Conservation (phyloP, 1,140 invertebrate genomes). For the Drosophila elegans region DNA sequence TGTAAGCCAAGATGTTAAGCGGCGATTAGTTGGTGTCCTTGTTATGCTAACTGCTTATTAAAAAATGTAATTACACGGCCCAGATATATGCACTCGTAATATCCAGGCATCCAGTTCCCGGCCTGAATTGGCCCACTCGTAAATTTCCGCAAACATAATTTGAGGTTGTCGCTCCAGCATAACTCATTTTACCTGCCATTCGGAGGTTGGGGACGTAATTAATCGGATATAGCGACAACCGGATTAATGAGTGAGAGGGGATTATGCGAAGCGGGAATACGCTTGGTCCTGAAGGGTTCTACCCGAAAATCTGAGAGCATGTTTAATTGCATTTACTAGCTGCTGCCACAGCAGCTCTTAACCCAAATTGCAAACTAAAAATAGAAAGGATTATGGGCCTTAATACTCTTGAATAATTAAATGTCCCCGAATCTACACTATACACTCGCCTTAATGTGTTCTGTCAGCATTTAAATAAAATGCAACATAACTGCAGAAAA, state of each 20-base stretch:
- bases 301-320: constrained; percentile 1
- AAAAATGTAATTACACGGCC: constrained; percentile 68
- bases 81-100: background rate
- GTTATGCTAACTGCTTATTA: constrained; percentile 76
- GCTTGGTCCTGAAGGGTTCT: constrained; percentile 15
- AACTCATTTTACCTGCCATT: constrained; percentile 77
- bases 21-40: constrained; percentile 70
- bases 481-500: constrained; percentile 40
- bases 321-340: constrained; percentile 28
- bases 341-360: background rate
- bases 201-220: constrained; percentile 45
- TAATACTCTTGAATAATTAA: background rate
- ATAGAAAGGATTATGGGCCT: background rate
- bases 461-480: constrained; percentile 72
- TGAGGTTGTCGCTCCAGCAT: constrained; percentile 56
- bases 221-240: constrained; percentile 50
- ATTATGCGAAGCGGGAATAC: constrained; percentile 41
- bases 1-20: constrained; percentile 73
- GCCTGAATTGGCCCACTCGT: constrained; percentile 45
- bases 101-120: background rate
- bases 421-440: constrained; percentile 5
- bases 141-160: constrained; percentile 72
- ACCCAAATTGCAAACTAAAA: background rate
- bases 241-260: constrained; percentile 43
- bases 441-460: constrained; percentile 28